Evolutionary conservation across 2,113 vertebrate species (phyloP).

Genomic region (Echinops telfairi): DNA sequence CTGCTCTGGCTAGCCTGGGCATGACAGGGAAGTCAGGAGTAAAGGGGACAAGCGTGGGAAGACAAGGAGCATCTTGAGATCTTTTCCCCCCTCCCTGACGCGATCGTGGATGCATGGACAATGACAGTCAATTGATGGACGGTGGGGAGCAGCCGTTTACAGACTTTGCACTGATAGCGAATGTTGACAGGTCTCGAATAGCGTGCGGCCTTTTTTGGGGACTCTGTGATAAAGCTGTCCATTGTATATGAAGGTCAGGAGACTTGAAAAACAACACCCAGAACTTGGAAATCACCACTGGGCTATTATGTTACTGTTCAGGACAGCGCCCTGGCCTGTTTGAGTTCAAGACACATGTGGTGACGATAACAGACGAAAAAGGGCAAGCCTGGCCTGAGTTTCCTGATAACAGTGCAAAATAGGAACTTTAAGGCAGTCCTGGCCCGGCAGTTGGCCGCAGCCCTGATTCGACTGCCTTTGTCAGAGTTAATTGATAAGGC

Average conservation of each 20-base stretch:
- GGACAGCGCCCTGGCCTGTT: constrained; percentile 45
- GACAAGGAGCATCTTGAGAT: not conserved
- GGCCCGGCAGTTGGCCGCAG: not conserved
- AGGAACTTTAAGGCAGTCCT: not conserved
- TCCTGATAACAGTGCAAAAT: constrained; percentile 48
- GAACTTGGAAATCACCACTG: constrained; percentile 55
- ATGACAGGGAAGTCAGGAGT: not conserved
- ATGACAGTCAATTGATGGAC: rapidly evolving
- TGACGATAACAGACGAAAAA: constrained; percentile 42
- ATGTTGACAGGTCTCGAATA: not conserved
- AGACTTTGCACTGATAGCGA: not conserved
- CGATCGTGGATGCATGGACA: not conserved
- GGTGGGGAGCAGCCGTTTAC: not conserved
- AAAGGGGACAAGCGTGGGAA: not conserved
- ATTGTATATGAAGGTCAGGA: constrained; percentile 78
- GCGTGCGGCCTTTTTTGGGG: constrained; percentile 44
- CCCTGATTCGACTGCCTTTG: not conserved
- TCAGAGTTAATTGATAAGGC: not conserved
- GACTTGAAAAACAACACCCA: not conserved
- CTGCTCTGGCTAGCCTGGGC: no score
- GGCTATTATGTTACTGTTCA: constrained; percentile 30
- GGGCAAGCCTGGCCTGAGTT: constrained; percentile 51
- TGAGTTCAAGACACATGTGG: constrained; percentile 32
- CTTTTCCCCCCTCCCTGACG: no score
- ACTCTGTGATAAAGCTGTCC: constrained; percentile 48